A percentile compares a stretch with the other conserved stretches of the same genome.
Conservation (phyloP, 2,113 vertebrate species). For the Marmota flaviventris region DNA sequence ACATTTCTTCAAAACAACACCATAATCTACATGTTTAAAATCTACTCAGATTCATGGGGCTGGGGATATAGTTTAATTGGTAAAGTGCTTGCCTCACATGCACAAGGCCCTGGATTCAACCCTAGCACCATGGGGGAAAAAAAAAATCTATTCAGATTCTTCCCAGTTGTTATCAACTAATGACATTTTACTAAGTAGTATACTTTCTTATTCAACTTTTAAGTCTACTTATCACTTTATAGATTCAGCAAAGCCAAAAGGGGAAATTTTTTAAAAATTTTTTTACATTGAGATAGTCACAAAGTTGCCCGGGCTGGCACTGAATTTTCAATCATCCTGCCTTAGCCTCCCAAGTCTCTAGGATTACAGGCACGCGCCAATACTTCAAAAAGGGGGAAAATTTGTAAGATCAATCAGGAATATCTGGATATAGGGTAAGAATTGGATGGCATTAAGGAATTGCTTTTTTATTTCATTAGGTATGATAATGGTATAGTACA, state of each 20-base stretch:
- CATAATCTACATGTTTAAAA: not conserved
- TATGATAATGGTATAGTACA: not conserved
- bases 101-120: too few relatives aligned
- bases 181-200: not conserved
- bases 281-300: too few relatives aligned
- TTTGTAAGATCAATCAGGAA: not conserved
- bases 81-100: too few relatives aligned
- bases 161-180: not conserved
- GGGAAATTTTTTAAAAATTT: not conserved
- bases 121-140: too few relatives aligned
- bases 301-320: too few relatives aligned
- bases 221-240: slow-evolving; percentile 24
- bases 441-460: not conserved
- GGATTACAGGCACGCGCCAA: too few relatives aligned
- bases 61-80: too few relatives aligned
- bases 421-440: not conserved
- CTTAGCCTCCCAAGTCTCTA: too few relatives aligned
- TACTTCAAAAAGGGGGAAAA: not conserved
- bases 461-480: slow-evolving; percentile 30
- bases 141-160: not conserved
- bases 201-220: slow-evolving; percentile 13
- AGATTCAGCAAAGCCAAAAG: slow-evolving; percentile 23
- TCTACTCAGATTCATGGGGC: not conserved
- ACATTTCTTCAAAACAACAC: not conserved
- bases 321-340: too few relatives aligned